Evolutionary conservation across 2,888 invertebrate species (phyloP), one percentile per base, ranked within the genome.

Genomic region (Sinodicranocentrus sp.): DNA sequence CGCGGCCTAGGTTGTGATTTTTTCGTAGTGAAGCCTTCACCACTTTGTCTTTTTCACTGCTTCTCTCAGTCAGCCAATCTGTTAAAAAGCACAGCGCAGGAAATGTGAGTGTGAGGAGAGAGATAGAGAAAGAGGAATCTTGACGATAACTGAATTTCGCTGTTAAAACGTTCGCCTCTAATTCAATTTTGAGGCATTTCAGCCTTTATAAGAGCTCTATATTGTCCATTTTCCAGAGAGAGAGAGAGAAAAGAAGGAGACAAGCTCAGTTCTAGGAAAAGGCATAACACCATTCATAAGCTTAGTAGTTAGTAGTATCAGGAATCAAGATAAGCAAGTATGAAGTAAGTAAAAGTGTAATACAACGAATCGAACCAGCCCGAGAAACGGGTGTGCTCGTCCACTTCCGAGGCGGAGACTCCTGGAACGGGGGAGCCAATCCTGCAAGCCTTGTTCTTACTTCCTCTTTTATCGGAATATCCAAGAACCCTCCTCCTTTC

Each of bases 131-230:
- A 77, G 70, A 77, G 71, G 83, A 86, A 86, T 86, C 85, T 86
- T 83, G 85, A 85, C 84, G 88, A 88, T 89, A 89, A 89, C 88
- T 85, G 88, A 89, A 89, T 89, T 89, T 89, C 84, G 89, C 87
- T 88, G 87, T 88, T 88, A 88, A 89, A 89, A 89, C 88, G 88
- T 88, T 88, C 89, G 89, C 87, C 89, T 89, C 89, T 89, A 89
- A 89, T 89, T 89, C 89, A 89, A 89, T 89, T 89, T 89, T 89
- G 89, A 89, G 85, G 83, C 88, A 88, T 89, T 89, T 89, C 87
- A 79, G 86, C 86, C 87, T 89, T 89, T 89, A 89, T 89, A 89
- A 89, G 88, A 88, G 86, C 84, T 84, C 88, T 87, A 87, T 88
- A 88, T 88, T 84, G 82, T 84, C 82, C 80, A 71, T 76, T 79